Base-by-base conservation (phyloP, 30 jellyfish, hydroid and myxozoan genomes). In the Clytia hemisphaerica region DNA sequence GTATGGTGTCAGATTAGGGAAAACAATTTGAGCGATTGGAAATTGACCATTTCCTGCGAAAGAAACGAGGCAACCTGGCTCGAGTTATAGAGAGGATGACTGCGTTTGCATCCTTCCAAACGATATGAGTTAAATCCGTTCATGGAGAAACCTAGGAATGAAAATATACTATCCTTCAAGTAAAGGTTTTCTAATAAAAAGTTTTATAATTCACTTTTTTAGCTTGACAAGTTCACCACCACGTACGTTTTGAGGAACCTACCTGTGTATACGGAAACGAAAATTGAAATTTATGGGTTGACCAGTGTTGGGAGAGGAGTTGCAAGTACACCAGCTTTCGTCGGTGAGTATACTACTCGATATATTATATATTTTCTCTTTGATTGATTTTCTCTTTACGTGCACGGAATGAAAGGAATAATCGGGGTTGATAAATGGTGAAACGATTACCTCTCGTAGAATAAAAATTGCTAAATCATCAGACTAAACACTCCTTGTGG, bases 261-360 rank as follows among this genome's bases (percentile, higher is more conserved):
- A 26, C 19, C 37, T 4, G 19, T 45, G 15, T 7, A 38, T 5
- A 28, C 15, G 35, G 38, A 57, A 31, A 22, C 30, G 25, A 57
- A 26, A n/a, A 40, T 82, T 33, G 21, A 9, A 3, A 58, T 82
- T 7, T 40, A 75, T n/a, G 83, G 76, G 3, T 15, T 58, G 16
- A 72, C 94, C 4, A 7, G 12, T 24, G 83, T 65, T 33, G 89
- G 94, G 16, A 67, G 31, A 18, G 94, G 94, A 14, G 82, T 79
- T 4, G 28, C 25, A 21, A 79, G 93, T 62, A 25, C 57, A 4
- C 83, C 85, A 4, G 75, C 57, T 29, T 53, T 3, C 28, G 44
- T 63, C 18, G 93, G 93, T 79, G 33, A 6, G 92, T 55, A 1
- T 18, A 1, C 21, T 28, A 25, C 33, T 32, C 28, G 15, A 16